These are phyloP conservation scores for Darevskia nairensis DNA, from an alignment of 2,797 vertebrate genomes.

Conservation along the genomic window DNA sequence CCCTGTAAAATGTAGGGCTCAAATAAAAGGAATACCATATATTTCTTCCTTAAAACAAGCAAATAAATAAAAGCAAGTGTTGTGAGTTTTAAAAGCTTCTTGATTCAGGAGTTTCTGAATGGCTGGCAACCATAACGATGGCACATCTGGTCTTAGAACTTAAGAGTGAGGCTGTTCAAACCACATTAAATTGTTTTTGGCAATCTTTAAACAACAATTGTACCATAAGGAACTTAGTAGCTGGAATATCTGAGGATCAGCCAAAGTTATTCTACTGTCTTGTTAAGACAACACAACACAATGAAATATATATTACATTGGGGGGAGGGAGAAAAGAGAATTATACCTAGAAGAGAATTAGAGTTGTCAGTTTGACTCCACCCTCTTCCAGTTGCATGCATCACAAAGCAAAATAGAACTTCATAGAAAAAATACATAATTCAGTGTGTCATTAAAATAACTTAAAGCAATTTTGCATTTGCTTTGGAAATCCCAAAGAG, in stretches of 20 bases:
- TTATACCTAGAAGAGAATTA: conserved; percentile 6
- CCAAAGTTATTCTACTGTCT: conserved; percentile 12
- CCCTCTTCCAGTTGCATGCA: not conserved
- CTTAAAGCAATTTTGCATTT: conserved; percentile 43
- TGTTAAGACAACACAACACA: not conserved
- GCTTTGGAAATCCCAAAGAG: conserved; percentile 9
- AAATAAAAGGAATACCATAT: not conserved
- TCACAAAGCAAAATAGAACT: not conserved
- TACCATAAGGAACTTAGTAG: not conserved
- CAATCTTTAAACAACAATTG: conserved; percentile 8
- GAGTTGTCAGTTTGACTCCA: not conserved
- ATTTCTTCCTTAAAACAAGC: not conserved
- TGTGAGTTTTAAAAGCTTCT: not conserved
- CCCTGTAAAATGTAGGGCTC: not conserved
- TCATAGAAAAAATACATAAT: conserved; percentile 27
- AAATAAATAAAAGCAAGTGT: not conserved
- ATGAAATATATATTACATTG: conserved; percentile 5
- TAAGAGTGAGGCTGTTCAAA: conserved; percentile 19
- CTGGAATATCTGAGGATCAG: not conserved
- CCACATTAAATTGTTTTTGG: conserved; percentile 2
- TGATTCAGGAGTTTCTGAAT: conserved; percentile 20
- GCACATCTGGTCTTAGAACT: conserved; percentile 26
- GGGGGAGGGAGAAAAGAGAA: not conserved
- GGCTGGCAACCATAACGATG: conserved; percentile 1
- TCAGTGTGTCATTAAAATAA: conserved; percentile 50